Percentiles rank a stretch among this genome's conserved stretches.
phyloP scores from a whole-genome alignment of 2,797 vertebrate genomes.

The Pogoniulus pusillus region DNA sequence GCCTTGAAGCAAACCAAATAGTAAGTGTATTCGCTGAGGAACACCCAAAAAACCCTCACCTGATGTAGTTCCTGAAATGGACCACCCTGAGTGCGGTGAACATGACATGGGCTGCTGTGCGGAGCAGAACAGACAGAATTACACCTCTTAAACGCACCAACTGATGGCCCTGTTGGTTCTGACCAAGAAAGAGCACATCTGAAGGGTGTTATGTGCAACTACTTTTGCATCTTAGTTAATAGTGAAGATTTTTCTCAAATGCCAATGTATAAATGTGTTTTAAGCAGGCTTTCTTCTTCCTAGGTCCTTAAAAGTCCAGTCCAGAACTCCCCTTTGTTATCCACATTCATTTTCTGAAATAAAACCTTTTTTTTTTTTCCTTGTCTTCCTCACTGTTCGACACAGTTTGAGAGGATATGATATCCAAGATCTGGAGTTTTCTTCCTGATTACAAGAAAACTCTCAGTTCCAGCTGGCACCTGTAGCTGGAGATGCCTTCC shows the following conservation, averaged over 20 bases:
- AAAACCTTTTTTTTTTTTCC: too few species aligned
- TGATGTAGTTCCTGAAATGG: not conserved
- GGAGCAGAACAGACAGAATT: not conserved
- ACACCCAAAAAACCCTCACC: not conserved
- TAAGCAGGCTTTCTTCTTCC: not conserved
- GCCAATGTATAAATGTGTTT: not conserved
- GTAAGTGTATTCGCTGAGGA: not conserved
- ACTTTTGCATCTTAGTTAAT: not conserved
- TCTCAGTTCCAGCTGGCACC: not conserved
- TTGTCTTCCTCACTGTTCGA: not conserved
- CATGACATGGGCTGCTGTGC: fast-evolving
- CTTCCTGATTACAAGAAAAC: not conserved
- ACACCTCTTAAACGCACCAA: not conserved
- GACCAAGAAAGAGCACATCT: not conserved
- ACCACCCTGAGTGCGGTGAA: not conserved
- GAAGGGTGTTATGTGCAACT: not conserved
- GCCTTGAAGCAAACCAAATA: not conserved
- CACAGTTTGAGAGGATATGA: not conserved
- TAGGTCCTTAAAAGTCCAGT: not conserved
- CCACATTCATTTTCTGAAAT: not conserved
- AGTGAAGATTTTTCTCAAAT: not conserved
- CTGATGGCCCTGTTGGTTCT: not conserved
- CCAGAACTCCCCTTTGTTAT: not conserved
- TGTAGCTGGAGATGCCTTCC: not conserved
- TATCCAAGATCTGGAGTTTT: not conserved